These are phyloP conservation scores for Elachura formosa DNA, from an alignment of 2,113 vertebrate species.

Conservation along the genomic window DNA sequence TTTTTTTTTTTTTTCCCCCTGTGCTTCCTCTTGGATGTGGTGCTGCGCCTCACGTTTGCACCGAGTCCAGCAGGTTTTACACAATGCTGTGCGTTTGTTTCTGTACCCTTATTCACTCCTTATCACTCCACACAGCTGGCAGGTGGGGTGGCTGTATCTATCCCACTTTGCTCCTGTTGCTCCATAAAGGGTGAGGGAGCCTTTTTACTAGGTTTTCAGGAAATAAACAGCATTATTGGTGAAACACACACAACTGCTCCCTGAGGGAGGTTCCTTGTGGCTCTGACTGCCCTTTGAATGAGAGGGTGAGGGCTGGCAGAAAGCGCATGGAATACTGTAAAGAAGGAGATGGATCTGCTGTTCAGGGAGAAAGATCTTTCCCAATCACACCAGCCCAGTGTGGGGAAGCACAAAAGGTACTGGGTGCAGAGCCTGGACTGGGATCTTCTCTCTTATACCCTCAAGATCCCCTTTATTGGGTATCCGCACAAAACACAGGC, in stretches of 20 bases:
- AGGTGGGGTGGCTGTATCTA: rapidly evolving
- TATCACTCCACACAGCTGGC: background rate
- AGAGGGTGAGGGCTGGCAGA: background rate
- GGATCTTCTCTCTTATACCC: background rate
- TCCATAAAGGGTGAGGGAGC: background rate
- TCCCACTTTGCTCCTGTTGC: background rate
- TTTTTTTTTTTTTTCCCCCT: background rate
- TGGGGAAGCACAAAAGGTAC: background rate
- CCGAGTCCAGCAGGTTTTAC: background rate
- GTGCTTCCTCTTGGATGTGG: background rate
- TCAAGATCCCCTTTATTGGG: background rate
- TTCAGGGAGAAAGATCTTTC: background rate
- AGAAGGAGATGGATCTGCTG: background rate
- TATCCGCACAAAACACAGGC: background rate
- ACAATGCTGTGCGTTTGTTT: background rate
- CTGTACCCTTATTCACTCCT: background rate
- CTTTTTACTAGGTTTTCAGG: background rate
- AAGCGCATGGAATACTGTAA: background rate
- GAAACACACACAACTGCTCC: background rate
- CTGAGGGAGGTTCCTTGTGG: background rate
- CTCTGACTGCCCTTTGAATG: background rate
- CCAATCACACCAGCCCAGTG: background rate
- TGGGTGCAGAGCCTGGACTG: background rate
- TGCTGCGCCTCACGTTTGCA: background rate
- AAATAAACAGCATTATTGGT: background rate